Conservation (phyloP, 1,140 invertebrate species). For the Drosophila auraria region DNA sequence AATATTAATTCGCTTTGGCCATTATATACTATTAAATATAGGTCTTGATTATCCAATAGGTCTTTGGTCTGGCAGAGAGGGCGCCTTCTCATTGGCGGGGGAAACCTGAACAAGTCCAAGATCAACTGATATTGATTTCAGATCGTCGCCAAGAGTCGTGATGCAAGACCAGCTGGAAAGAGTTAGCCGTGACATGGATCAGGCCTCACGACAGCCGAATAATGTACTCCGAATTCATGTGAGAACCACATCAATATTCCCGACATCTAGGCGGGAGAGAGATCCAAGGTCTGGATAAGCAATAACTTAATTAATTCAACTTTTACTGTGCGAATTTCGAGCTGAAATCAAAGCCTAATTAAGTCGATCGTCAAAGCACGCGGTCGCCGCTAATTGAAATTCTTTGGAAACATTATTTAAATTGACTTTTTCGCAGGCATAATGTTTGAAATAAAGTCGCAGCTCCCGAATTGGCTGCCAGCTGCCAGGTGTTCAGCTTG, state of each 20-base stretch:
- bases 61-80: constrained; percentile 17
- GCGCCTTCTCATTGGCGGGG: constrained; percentile 25
- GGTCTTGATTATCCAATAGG: constrained; percentile 34
- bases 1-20: constrained; percentile 28
- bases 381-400: constrained; percentile 57
- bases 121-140: constrained; percentile 43
- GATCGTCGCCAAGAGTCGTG: constrained; percentile 40
- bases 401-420: constrained; percentile 48
- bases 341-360: constrained; percentile 39
- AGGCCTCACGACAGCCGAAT: constrained; percentile 46
- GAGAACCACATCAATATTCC: constrained; percentile 1
- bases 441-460: constrained; percentile 30
- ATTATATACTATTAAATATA: constrained; percentile 32
- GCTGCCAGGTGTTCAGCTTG: constrained; percentile 47
- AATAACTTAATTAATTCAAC: constrained; percentile 35
- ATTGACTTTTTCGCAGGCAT: constrained; percentile 20
- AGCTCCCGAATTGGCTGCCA: constrained; percentile 7
- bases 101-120: constrained; percentile 36
- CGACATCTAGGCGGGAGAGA: not conserved
- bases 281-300: constrained; percentile 1
- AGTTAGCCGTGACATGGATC: constrained; percentile 52
- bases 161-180: constrained; percentile 33
- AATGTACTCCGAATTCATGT: constrained; percentile 4
- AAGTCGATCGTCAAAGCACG: constrained; percentile 42
- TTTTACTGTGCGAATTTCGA: constrained; percentile 51